Percentiles rank a stretch among this genome's conserved stretches.
phyloP scores from a whole-genome alignment of 2,113 vertebrate genomes.

The Coryphaenoides rupestris region DNA sequence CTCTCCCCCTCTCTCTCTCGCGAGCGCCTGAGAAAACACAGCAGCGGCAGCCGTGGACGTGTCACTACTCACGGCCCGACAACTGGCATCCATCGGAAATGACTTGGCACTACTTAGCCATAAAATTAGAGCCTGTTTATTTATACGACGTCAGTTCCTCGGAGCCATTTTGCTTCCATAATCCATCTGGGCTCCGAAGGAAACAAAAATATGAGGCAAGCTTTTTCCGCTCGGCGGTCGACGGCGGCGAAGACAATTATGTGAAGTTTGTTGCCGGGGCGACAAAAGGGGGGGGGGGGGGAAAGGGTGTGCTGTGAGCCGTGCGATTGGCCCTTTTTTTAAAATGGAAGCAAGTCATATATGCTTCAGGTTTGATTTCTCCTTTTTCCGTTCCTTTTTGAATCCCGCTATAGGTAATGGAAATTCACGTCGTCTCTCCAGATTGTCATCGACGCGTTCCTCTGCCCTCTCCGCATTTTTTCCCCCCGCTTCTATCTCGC shows the following conservation, averaged over 20 bases:
- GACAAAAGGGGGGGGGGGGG: neutral
- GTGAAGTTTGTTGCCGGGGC: conserved; percentile 48
- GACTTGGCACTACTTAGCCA: conserved; percentile 58
- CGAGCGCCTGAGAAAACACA: conserved; percentile 58
- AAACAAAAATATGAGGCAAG: conserved; percentile 56
- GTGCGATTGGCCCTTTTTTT: conserved; percentile 36
- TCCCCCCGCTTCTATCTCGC: conserved; percentile 14
- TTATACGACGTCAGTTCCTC: conserved; percentile 52
- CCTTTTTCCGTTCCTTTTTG: conserved; percentile 19
- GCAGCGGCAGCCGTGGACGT: conserved; percentile 39
- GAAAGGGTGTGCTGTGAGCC: conserved; percentile 22
- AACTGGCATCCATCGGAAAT: conserved; percentile 60
- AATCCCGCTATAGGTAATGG: conserved; percentile 28
- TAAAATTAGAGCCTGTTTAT: conserved; percentile 63
- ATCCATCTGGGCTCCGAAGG: conserved; percentile 52
- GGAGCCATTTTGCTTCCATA: conserved; percentile 57
- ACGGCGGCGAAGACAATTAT: conserved; percentile 54
- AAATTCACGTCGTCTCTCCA: conserved; percentile 35
- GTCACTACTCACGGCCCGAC: conserved; percentile 54
- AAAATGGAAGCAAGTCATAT: conserved; percentile 31
- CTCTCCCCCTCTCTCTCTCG: conserved; percentile 10
- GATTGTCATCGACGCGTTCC: conserved; percentile 33
- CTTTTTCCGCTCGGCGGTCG: conserved; percentile 54
- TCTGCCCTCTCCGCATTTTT: too few species aligned
- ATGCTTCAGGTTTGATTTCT: conserved; percentile 48